A percentile compares a stretch with the other conserved stretches of the same genome.
Evolutionary conservation across 2,888 invertebrate species (phyloP).

Genomic region (Glyphotaelius pellucidus): DNA sequence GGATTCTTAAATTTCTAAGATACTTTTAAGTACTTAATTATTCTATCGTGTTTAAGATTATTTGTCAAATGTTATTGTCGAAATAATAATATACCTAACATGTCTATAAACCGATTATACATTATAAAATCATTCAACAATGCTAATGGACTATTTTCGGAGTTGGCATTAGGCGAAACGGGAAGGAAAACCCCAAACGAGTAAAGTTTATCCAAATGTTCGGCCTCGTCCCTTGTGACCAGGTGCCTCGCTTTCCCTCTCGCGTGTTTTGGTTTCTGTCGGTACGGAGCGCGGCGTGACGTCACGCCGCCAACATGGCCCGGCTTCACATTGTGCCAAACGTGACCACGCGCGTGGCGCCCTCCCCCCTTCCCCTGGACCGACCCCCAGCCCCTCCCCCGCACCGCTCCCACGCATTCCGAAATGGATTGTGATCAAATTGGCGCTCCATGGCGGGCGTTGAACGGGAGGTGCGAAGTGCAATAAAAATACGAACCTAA

Average conservation of each 20-base stretch:
- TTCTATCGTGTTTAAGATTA: too few relatives aligned
- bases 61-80: neutral
- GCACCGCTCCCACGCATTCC: neutral
- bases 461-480: conserved; percentile 29
- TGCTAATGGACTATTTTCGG: neutral
- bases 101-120: neutral
- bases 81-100: neutral
- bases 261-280: neutral
- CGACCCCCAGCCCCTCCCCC: neutral
- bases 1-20: too few relatives aligned
- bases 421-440: conserved; percentile 8
- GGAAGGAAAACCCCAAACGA: neutral
- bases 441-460: neutral
- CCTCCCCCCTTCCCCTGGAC: neutral
- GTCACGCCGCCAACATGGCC: conserved; percentile 15
- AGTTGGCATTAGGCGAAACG: neutral
- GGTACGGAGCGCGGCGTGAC: conserved; percentile 34
- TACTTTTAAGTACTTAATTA: too few relatives aligned
- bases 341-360: conserved; percentile 54
- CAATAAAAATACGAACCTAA: neutral
- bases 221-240: neutral
- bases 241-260: neutral
- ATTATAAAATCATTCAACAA: neutral
- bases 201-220: neutral
- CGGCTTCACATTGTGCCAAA: conserved; percentile 53